These are phyloP conservation scores for Ferdinandea cuprea DNA, from an alignment of 2,888 invertebrate species.

Conservation along the genomic window DNA sequence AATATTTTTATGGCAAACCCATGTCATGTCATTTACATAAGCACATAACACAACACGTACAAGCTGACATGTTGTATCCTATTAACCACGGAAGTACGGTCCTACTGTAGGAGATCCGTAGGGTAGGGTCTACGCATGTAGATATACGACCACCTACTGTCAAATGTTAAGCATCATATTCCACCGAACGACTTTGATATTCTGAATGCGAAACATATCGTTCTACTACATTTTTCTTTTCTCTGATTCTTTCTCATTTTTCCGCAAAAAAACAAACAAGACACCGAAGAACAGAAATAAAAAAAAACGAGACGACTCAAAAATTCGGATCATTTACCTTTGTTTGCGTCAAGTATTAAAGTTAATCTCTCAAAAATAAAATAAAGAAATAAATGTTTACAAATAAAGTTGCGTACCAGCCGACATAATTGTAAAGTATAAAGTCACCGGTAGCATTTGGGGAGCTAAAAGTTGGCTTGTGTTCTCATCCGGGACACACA, in stretches of 20 bases:
- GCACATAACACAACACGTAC: slow-evolving; percentile 43
- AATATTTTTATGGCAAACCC: slow-evolving; percentile 72
- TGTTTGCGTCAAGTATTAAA: slow-evolving; percentile 63
- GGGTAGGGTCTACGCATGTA: slow-evolving; percentile 1
- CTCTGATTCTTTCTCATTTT: not conserved
- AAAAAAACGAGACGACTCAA: slow-evolving; percentile 20
- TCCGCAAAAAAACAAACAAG: no score
- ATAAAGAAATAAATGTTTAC: not conserved
- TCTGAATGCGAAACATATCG: slow-evolving; percentile 10
- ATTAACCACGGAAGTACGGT: slow-evolving; percentile 59
- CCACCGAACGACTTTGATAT: slow-evolving; percentile 9
- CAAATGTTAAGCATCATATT: slow-evolving; percentile 61
- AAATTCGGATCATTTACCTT: slow-evolving; percentile 68
- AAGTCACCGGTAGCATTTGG: slow-evolving; percentile 22
- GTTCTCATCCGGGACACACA: slow-evolving; percentile 38
- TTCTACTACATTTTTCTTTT: slow-evolving; percentile 1
- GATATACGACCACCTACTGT: slow-evolving; percentile 45
- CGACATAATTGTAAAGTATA: not conserved
- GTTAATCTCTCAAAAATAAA: slow-evolving; percentile 52
- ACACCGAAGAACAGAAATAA: slow-evolving; percentile 1
- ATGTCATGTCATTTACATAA: slow-evolving; percentile 69
- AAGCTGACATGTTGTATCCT: slow-evolving; percentile 55
- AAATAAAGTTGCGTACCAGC: not conserved
- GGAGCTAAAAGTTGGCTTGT: slow-evolving; percentile 19
- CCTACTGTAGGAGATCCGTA: not conserved